Percentiles rank a stretch among this genome's conserved stretches.
Conservation (phyloP, 2,797 vertebrate genomes). For the Mormyrops attenuatus region DNA sequence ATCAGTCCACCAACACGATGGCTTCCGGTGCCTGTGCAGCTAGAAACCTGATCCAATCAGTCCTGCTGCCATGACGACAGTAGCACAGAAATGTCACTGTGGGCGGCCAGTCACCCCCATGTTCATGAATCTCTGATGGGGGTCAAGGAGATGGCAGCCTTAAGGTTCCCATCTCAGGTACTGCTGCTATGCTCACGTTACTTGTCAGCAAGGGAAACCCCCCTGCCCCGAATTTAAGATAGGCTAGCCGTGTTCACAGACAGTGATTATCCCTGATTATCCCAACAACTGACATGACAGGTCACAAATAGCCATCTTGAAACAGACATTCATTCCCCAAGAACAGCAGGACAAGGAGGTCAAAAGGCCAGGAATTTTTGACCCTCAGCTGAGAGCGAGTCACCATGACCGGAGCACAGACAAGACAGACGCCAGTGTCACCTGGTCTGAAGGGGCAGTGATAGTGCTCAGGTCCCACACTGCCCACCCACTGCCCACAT, state of each 20-base stretch:
- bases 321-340: not conserved
- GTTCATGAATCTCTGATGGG: not conserved
- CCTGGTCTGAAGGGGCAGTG: not conserved
- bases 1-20: not conserved
- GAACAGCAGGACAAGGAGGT: not conserved
- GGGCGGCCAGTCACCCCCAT: not conserved
- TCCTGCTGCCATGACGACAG: not conserved
- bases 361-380: not conserved
- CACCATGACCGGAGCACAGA: not conserved
- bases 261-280: conserved; percentile 26
- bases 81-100: not conserved
- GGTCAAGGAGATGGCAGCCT: not conserved
- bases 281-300: conserved; percentile 22
- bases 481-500: not conserved
- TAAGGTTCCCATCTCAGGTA: not conserved
- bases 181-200: not conserved
- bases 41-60: not conserved
- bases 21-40: not conserved
- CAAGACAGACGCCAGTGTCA: not conserved
- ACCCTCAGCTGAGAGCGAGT: not conserved
- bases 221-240: not conserved
- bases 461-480: not conserved
- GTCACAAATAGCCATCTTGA: not conserved
- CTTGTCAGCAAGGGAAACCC: not conserved
- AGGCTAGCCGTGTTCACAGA: conserved; percentile 19